Evolutionary conservation across 37 sponge, comb jelly and placozoan species (phyloP), one percentile per base, ranked within the genome.

Genomic region (Ianthella basta): DNA sequence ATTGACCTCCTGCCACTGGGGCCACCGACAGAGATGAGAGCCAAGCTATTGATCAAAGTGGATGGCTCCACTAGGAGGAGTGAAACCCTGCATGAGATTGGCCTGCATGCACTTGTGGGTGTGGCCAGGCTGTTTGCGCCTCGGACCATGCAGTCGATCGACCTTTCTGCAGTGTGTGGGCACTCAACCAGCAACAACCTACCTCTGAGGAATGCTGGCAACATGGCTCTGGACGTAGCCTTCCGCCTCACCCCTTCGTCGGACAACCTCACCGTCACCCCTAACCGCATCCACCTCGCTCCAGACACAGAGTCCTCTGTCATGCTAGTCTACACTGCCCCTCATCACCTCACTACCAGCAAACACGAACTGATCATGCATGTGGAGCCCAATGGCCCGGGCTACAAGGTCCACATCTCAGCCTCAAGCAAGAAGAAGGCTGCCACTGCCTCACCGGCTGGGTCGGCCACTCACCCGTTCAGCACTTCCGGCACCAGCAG

Each of bases 191-290:
- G 81, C 37, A 38, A 60, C 39, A 66, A 41, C 27, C 63, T 93
- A 12, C 93, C 93, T 6, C 55, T 93, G 77, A 87, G 84, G 81
- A 93, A 93, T 53, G 84, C 81, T 29, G 93, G 93, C 59, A 93
- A 93, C 39, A 81, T 93, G 24, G 82, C 90, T 41, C 36, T 93
- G 19, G 37, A 50, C 12, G 87, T 93, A 12, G 38, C 32, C 14
- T 53, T 89, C 50, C 72, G 72, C 64, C 38, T 81, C 38, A 19
- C 5, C 21, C 41, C 80, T 19, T 25, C 72, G 27, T 54, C 40
- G 20, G 20, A 32, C 19, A 60, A 34, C 40, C 82, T 93, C 81
- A 60, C 69, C 10, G 85, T 89, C 23, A 36, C 44, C 8, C 93
- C 93, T 16, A 56, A 72, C 40, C 27, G 23, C 6, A 82, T 89